These are phyloP conservation scores for Netelia fuscicornis DNA, from an alignment of 2,888 invertebrate genomes.

Conservation along the genomic window DNA sequence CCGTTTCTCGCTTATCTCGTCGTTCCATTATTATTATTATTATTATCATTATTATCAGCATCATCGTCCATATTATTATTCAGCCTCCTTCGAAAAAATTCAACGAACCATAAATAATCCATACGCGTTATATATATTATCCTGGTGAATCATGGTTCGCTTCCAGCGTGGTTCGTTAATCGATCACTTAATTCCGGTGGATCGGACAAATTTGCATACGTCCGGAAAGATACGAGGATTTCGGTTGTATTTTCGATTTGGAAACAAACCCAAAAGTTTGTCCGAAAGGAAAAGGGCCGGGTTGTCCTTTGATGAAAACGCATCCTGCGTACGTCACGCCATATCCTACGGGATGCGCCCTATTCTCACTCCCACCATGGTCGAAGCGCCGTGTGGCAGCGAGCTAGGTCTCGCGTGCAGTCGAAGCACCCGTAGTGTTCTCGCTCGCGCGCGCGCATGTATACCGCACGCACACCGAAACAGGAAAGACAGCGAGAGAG, in stretches of 20 bases:
- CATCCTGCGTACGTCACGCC: too few species aligned
- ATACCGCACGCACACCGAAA: conserved; percentile 5
- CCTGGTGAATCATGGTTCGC: neutral
- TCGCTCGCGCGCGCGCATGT: conserved; percentile 14
- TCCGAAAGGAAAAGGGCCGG: neutral
- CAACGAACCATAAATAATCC: conserved; percentile 22
- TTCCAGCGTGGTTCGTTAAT: neutral
- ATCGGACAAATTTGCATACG: conserved; percentile 12
- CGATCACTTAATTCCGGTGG: conserved; percentile 10
- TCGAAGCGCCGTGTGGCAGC: neutral
- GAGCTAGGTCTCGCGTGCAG: conserved; percentile 15
- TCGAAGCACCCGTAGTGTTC: conserved; percentile 23
- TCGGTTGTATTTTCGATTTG: neutral
- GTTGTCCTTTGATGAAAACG: too few species aligned
- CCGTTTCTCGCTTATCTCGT: conserved; percentile 28
- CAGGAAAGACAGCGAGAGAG: conserved; percentile 25
- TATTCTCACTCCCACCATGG: conserved; percentile 61
- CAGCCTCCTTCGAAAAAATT: conserved; percentile 7
- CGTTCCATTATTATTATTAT: conserved; percentile 18
- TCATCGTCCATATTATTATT: neutral
- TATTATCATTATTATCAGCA: conserved; percentile 19
- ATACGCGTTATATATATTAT: conserved; percentile 14
- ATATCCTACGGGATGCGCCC: neutral
- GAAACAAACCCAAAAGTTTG: neutral
- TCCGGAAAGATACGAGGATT: neutral